phyloP scores from a whole-genome alignment of 2,113 vertebrate species.

The Ceyx melanurus region DNA sequence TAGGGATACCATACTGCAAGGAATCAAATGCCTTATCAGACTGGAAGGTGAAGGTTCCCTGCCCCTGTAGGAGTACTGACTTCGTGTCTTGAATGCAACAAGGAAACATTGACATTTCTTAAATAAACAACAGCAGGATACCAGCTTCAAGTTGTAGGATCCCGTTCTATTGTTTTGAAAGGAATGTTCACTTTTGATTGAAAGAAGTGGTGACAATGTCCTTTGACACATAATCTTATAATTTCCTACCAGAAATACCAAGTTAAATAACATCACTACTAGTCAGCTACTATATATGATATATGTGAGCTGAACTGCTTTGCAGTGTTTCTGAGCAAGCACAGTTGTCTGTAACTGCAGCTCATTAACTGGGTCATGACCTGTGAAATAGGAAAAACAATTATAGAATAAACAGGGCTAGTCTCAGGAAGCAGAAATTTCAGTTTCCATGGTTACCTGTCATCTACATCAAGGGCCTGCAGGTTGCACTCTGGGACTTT shows the following conservation, averaged over 20 bases:
- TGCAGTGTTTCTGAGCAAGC: neutral
- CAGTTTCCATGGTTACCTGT: constrained; percentile 79
- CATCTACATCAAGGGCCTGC: constrained; percentile 88
- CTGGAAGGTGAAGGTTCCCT: neutral
- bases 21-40: neutral
- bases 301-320: neutral
- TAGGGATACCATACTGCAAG: neutral
- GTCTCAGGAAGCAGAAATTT: constrained; percentile 34
- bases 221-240: neutral
- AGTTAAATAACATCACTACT: neutral
- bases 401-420: neutral
- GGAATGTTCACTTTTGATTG: neutral
- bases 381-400: neutral
- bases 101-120: neutral
- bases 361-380: neutral
- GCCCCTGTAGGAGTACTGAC: neutral
- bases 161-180: constrained; percentile 1
- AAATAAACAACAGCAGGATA: neutral
- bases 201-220: neutral
- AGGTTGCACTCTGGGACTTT: constrained; percentile 85
- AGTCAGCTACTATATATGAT: neutral
- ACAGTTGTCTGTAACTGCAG: neutral
- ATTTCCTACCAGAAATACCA: neutral
- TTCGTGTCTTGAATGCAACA: neutral
- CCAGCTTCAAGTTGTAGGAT: neutral